These are phyloP conservation scores for Phocides pigmalion DNA, from an alignment of 1,140 invertebrate genomes.

Conservation along the genomic window DNA sequence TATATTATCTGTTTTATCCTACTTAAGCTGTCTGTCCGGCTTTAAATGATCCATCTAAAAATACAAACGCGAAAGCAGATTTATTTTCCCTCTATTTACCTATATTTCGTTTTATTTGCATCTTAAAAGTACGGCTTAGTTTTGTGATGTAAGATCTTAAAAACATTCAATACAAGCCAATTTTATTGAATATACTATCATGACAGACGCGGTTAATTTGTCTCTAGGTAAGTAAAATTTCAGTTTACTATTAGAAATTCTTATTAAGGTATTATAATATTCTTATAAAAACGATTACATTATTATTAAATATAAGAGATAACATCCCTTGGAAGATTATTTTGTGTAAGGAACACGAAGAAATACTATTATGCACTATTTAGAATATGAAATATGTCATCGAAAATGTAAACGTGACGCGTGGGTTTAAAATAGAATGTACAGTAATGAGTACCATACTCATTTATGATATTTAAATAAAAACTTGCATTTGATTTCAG, in stretches of 20 bases:
- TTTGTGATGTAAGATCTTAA: too few relatives aligned
- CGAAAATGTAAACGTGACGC: slow-evolving; percentile 10
- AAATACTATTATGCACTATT: background rate
- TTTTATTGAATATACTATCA: slow-evolving; percentile 34
- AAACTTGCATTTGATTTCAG: slow-evolving; percentile 47
- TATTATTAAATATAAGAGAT: background rate
- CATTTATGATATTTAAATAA: background rate
- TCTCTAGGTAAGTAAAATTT: slow-evolving; percentile 65
- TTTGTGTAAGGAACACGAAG: background rate
- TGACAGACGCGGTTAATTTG: slow-evolving; percentile 76
- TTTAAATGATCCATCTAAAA: too few relatives aligned
- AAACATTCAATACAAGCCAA: too few relatives aligned
- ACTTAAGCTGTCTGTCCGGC: too few relatives aligned
- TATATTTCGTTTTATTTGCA: too few relatives aligned
- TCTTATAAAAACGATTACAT: background rate
- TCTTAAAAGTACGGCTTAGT: too few relatives aligned
- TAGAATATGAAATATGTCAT: slow-evolving; percentile 22
- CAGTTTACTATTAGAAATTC: background rate
- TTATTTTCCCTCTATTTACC: too few relatives aligned
- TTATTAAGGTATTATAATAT: background rate
- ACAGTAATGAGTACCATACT: slow-evolving; percentile 22
- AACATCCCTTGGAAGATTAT: background rate
- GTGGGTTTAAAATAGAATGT: slow-evolving; percentile 27
- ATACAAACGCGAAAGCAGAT: too few relatives aligned
- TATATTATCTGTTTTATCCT: too few relatives aligned